Evolutionary conservation across 2,888 invertebrate species (phyloP).

Genomic region (Nipponacmea schrenckii): DNA sequence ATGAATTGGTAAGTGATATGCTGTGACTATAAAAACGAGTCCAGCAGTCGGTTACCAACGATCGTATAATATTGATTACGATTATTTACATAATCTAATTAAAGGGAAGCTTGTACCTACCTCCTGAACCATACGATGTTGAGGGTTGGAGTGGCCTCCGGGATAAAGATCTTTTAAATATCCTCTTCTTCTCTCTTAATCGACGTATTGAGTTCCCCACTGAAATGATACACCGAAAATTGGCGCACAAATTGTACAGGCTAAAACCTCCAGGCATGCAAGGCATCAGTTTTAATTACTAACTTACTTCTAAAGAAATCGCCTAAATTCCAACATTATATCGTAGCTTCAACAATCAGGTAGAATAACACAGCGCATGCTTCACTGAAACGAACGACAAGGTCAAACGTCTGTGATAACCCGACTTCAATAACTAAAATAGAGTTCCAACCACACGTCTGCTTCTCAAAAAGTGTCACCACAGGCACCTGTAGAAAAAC

Average conservation of each 20-base stretch:
- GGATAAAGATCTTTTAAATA: conserved; percentile 16
- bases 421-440: too few species aligned
- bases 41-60: too few species aligned
- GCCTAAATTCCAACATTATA: not conserved
- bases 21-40: too few species aligned
- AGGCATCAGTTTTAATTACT: not conserved
- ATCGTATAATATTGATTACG: too few species aligned
- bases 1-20: too few species aligned
- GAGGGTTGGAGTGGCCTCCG: conserved; percentile 19
- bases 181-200: conserved; percentile 14
- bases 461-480: too few species aligned
- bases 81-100: too few species aligned
- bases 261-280: not conserved
- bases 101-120: conserved; percentile 10
- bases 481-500: too few species aligned
- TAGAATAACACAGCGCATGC: not conserved
- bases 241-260: conserved; percentile 3
- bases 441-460: too few species aligned
- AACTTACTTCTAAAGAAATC: conserved; percentile 4
- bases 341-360: not conserved
- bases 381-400: conserved; percentile 1
- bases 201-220: conserved; percentile 20
- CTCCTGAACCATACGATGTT: conserved; percentile 21
- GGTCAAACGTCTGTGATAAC: not conserved
- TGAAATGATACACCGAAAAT: conserved; percentile 16